Evolutionary conservation across 2,797 vertebrate genomes (phyloP), one percentile per base, ranked within the genome.

Genomic region (Gephyroberyx darwinii): DNA sequence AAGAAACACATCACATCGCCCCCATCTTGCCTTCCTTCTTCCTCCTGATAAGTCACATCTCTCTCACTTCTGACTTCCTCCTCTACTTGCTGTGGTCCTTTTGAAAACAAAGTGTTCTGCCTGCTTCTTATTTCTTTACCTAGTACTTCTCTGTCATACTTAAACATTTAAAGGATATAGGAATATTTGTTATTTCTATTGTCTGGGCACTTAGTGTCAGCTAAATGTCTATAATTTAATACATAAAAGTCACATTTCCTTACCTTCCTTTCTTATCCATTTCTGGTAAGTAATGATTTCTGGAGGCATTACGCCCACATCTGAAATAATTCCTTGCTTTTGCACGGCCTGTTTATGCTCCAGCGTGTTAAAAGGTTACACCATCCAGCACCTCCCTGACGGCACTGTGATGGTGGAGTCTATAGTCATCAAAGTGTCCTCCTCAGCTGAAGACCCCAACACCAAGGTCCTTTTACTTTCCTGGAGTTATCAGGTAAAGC

Each of bases 371-470:
- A 98, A 97, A 75, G 96, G 96, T 63, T 96, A 96, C 81, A 92
- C 94, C 0, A 94, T 99, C 82, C 98, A 99, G 90, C 97, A 98
- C 26, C 95, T 99, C 56, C 96, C 97, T 0, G 98, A 99, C 0
- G 94, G 97, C 17, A 99, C 97, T 0, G 96, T 99, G 75, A 99
- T 97, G 0, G 96, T 99, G 22, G 98, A 99, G 78, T 99, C 97
- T 58, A 97, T 99, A 48, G 95, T 99, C 12, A 95, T 99, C 84
- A 98, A 99, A 87, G 96, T 96, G 10, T 96, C 96, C 0, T 96
- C 96, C 0, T 95, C 96, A 3, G 90, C 95, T 0, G 98, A 99
- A 70, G 98, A 98, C 35, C 83, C 95, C 5, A 93, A 94, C 66
- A 95, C 95, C 75, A 98, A 99, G 79, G 95, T 97, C 51, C 90